Evolutionary conservation across 2,113 vertebrate genomes (phyloP).

Genomic region (Galbula dea): DNA sequence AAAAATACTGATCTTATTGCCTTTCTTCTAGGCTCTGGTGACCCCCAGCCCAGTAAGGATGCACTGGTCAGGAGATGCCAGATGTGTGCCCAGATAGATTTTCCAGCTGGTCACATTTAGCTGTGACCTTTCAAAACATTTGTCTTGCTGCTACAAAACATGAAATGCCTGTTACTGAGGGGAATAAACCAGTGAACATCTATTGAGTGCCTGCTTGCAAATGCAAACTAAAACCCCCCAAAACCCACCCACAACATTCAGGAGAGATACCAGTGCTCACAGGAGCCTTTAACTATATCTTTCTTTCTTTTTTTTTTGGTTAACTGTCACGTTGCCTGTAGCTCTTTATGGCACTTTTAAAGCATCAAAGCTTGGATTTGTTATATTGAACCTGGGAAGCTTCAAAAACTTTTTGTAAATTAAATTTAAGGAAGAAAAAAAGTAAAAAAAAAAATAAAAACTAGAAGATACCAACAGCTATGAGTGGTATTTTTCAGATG

Average conservation of each 20-base stretch:
- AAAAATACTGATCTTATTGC: background rate
- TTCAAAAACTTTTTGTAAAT: slow-evolving; percentile 31
- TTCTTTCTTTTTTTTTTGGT: background rate
- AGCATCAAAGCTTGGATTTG: slow-evolving; percentile 32
- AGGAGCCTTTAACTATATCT: background rate
- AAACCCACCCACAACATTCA: background rate
- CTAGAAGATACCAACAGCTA: background rate
- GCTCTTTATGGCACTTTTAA: slow-evolving; percentile 5
- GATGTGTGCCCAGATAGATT: background rate
- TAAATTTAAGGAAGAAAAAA: background rate
- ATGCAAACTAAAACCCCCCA: background rate
- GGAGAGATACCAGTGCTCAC: background rate
- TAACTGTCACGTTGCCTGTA: slow-evolving; percentile 21
- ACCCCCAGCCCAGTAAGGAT: background rate
- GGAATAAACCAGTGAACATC: background rate
- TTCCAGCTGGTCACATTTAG: background rate
- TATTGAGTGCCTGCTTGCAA: background rate
- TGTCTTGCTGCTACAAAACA: background rate
- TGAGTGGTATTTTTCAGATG: background rate
- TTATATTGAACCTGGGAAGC: slow-evolving; percentile 22
- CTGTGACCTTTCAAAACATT: background rate
- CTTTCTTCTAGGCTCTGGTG: background rate
- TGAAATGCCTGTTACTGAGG: background rate
- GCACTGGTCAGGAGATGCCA: accelerated
- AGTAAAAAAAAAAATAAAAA: background rate